Conservation (phyloP, 2,113 vertebrate species). For the Azemiops feae region DNA sequence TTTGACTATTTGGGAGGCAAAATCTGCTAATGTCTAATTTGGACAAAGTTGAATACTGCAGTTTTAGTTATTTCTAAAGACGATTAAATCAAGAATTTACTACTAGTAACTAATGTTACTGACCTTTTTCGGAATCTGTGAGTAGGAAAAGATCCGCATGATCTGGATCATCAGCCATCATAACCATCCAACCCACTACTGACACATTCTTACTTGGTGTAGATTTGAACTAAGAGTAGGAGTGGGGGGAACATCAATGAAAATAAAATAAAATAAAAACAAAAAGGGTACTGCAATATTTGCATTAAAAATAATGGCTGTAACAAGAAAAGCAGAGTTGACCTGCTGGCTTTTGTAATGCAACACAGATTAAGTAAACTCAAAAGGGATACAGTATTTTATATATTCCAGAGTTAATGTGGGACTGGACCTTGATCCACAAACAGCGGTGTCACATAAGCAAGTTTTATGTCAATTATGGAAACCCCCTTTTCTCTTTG, state of each 20-base stretch:
- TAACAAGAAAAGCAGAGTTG: background rate
- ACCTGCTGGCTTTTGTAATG: background rate
- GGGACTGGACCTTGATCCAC: background rate
- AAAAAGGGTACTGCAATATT: background rate
- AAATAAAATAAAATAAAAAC: background rate
- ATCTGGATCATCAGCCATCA: slow-evolving; percentile 96
- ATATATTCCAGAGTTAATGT: background rate
- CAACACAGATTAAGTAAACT: background rate
- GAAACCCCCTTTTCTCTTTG: background rate
- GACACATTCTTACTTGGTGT: slow-evolving; percentile 88
- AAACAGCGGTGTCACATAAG: background rate
- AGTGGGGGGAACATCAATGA: background rate
- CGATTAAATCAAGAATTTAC: background rate
- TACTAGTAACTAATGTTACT: slow-evolving; percentile 32
- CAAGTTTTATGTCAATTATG: background rate
- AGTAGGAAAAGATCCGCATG: slow-evolving; percentile 93
- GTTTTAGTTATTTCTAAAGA: background rate
- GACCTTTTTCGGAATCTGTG: slow-evolving; percentile 96
- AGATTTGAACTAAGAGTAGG: slow-evolving; percentile 88
- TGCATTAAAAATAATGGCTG: background rate
- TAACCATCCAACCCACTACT: slow-evolving; percentile 94
- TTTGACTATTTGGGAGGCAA: background rate
- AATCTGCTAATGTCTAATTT: background rate
- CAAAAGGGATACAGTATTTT: background rate
- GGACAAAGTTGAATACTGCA: background rate